Evolutionary conservation across 2,888 invertebrate genomes (phyloP), one percentile per base, ranked within the genome.

Genomic region (Loripinus fragilis): DNA sequence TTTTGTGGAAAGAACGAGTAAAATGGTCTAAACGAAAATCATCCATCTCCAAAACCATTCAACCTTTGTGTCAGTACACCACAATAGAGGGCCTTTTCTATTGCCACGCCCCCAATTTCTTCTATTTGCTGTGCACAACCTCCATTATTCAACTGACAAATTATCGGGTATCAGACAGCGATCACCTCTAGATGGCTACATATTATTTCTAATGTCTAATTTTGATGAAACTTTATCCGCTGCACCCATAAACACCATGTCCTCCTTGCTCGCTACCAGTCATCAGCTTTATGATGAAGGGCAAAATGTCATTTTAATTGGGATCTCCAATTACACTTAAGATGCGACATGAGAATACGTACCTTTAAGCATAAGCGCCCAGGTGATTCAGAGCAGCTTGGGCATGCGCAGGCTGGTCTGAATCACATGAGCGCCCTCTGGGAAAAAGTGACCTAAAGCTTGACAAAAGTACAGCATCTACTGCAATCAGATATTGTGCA

Each of bases 121-220:
- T 20, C 15, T 45, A 12, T 20, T 17, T 45, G 45, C 20, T 20
- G 20, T 12, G 3, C 7, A 25, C 25, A 52, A 52, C 52, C 23
- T 52, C 52, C 52, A 25, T 52, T 10, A 52, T 23, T 52, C 12
- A 52, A 76, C 80, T 78, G 66, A 78, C 76, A 78, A 78, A 83
- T 80, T 69, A 71, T 23, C 71, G 69, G 33, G 67, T 68, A 78
- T 80, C 48, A 64, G 68, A 38, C 33, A 30, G 68, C 70, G 78
- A 80, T 80, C 80, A 74, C 69, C 52, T 71, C 65, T 73, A 73
- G 52, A 80, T 78, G 74, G 78, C 78, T 60, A 85, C 80, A 73
- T 80, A 82, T 83, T 83, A 85, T 86, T 85, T 87, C 85, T 85
- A 83, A 85, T 85, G 82, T 85, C 81, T 85, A 80, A 87, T 85